These are phyloP conservation scores for Xylophagus ater DNA, from an alignment of 2,888 invertebrate species.

Conservation along the genomic window DNA sequence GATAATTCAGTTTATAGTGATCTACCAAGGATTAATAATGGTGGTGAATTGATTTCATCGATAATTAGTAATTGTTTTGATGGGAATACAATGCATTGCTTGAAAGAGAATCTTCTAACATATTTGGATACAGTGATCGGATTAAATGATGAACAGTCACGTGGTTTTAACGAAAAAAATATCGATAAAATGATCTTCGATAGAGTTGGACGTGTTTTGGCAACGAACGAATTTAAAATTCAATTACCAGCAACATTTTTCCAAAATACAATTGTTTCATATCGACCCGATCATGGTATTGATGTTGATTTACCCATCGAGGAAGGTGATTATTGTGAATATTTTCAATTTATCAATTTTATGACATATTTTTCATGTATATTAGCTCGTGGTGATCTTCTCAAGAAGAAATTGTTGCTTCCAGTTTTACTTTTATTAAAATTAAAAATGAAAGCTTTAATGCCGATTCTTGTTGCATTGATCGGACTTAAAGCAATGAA, in stretches of 20 bases:
- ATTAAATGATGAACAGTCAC: slow-evolving; percentile 48
- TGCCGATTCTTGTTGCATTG: slow-evolving; percentile 69
- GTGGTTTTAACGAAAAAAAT: slow-evolving; percentile 49
- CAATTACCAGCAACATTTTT: slow-evolving; percentile 62
- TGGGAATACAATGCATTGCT: slow-evolving; percentile 56
- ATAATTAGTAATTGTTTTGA: slow-evolving; percentile 63
- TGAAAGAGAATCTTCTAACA: slow-evolving; percentile 64
- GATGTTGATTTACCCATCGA: slow-evolving; percentile 49
- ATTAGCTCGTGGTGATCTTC: slow-evolving; percentile 63
- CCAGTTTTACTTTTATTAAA: slow-evolving; percentile 69
- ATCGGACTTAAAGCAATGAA: slow-evolving; percentile 74
- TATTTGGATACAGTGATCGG: slow-evolving; percentile 63
- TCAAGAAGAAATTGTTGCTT: slow-evolving; percentile 73
- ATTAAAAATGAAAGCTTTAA: slow-evolving; percentile 70
- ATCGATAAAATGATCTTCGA: slow-evolving; percentile 66
- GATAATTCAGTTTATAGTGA: slow-evolving; percentile 41
- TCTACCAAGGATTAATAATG: slow-evolving; percentile 47
- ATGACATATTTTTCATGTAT: slow-evolving; percentile 17
- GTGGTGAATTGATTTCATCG: slow-evolving; percentile 58
- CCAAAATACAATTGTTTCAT: slow-evolving; percentile 53
- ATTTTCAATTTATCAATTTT: not conserved
- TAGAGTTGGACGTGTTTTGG: slow-evolving; percentile 57
- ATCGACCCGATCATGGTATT: slow-evolving; percentile 54
- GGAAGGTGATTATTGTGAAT: slow-evolving; percentile 26
- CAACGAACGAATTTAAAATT: slow-evolving; percentile 62